Percentiles rank a stretch among this genome's conserved stretches.
Evolutionary conservation across 35 echinoderm and acorn worm genomes (phyloP).

Genomic region (Holothuria glaberrima): DNA sequence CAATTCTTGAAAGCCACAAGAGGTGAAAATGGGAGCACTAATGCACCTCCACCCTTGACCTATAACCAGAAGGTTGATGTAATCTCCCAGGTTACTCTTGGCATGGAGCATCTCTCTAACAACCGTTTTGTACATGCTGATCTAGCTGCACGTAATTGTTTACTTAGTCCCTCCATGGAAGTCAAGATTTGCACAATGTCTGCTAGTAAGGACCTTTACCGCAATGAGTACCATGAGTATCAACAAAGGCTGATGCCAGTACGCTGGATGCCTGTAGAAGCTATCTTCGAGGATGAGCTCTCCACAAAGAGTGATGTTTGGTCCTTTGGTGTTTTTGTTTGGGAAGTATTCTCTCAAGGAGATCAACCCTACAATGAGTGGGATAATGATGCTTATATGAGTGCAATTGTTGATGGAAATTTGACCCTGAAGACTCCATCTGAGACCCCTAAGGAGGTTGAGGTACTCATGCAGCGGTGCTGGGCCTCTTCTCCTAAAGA

Average conservation of each 20-base stretch:
- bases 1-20: slow-evolving; percentile 89
- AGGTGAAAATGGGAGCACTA: slow-evolving; percentile 88
- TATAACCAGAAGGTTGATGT: slow-evolving; percentile 89
- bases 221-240: slow-evolving; percentile 95
- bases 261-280: slow-evolving; percentile 95
- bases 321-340: slow-evolving; percentile 90
- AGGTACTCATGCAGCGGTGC: slow-evolving; percentile 83
- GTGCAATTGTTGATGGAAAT: slow-evolving; percentile 82
- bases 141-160: slow-evolving; percentile 94
- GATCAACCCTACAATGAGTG: slow-evolving; percentile 70
- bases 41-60: slow-evolving; percentile 83
- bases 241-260: slow-evolving; percentile 90
- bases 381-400: slow-evolving; percentile 87
- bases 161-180: slow-evolving; percentile 95
- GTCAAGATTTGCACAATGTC: slow-evolving; percentile 90
- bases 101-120: slow-evolving; percentile 95
- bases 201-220: slow-evolving; percentile 89
- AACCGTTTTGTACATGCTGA: slow-evolving; percentile 94
- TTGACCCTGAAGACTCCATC: slow-evolving; percentile 70
- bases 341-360: slow-evolving; percentile 93
- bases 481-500: slow-evolving; percentile 83
- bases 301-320: slow-evolving; percentile 98
- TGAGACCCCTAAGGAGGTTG: slow-evolving; percentile 85
- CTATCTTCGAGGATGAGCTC: slow-evolving; percentile 93
- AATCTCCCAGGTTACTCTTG: slow-evolving; percentile 89